phyloP scores from a whole-genome alignment of 2,888 invertebrate genomes.

The Escarpia spicata region DNA sequence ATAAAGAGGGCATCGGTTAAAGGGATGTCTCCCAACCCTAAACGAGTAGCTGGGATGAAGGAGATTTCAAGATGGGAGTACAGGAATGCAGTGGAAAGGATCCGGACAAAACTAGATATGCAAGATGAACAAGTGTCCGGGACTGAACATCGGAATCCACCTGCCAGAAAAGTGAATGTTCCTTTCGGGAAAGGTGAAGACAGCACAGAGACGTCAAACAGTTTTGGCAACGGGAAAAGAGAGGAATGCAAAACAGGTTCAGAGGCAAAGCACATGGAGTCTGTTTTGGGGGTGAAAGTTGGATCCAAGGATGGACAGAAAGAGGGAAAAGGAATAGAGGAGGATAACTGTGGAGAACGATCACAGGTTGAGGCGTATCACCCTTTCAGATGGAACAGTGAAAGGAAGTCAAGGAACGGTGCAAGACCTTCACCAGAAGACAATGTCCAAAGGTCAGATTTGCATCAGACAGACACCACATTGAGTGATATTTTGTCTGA shows the following conservation, averaged over 20 bases:
- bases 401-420: background rate
- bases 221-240: background rate
- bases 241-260: background rate
- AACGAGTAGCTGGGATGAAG: background rate
- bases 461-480: background rate
- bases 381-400: background rate
- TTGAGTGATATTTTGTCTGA: background rate
- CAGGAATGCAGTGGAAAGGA: background rate
- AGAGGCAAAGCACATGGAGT: background rate
- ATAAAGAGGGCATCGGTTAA: background rate
- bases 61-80: background rate
- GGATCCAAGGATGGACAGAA: background rate
- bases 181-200: background rate
- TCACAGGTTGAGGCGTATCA: background rate
- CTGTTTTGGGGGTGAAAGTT: background rate
- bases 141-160: background rate
- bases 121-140: background rate
- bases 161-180: background rate
- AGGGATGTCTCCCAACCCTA: background rate
- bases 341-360: background rate
- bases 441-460: background rate
- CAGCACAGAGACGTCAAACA: background rate
- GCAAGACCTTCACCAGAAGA: background rate
- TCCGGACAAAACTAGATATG: background rate
- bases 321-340: background rate